phyloP scores from a whole-genome alignment of 2,797 vertebrate species.

The Mormyrus hasselquistii region DNA sequence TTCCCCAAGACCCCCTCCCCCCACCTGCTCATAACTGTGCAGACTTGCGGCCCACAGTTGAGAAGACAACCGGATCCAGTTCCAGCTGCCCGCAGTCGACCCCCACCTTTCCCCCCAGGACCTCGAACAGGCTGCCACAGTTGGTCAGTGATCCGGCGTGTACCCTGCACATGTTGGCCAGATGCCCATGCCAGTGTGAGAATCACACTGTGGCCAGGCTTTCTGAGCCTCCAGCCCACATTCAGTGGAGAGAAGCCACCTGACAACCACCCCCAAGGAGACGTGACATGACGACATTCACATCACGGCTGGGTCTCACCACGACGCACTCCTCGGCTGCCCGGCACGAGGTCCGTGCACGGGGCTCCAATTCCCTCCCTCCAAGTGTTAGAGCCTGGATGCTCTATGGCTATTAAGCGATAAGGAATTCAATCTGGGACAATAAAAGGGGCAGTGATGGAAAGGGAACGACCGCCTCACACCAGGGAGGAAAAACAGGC shows the following conservation, averaged over 20 bases:
- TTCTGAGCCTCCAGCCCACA: neutral
- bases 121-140: neutral
- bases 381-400: slow-evolving; percentile 23
- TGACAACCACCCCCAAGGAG: neutral
- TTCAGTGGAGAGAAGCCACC: neutral
- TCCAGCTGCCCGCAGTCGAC: neutral
- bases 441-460: slow-evolving; percentile 39
- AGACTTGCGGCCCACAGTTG: neutral
- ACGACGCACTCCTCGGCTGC: neutral
- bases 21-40: neutral
- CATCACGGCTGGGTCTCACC: neutral
- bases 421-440: slow-evolving; percentile 46
- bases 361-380: slow-evolving; percentile 6
- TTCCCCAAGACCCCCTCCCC: neutral
- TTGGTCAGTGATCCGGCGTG: neutral
- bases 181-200: neutral
- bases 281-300: neutral
- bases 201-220: neutral
- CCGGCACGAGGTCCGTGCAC: neutral
- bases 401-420: slow-evolving; percentile 36
- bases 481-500: slow-evolving; percentile 32
- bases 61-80: neutral
- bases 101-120: neutral
- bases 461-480: slow-evolving; percentile 39
- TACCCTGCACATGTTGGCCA: neutral